Evolutionary conservation across 2,797 vertebrate species (phyloP).

Genomic region (Zenarchopterus dispar): DNA sequence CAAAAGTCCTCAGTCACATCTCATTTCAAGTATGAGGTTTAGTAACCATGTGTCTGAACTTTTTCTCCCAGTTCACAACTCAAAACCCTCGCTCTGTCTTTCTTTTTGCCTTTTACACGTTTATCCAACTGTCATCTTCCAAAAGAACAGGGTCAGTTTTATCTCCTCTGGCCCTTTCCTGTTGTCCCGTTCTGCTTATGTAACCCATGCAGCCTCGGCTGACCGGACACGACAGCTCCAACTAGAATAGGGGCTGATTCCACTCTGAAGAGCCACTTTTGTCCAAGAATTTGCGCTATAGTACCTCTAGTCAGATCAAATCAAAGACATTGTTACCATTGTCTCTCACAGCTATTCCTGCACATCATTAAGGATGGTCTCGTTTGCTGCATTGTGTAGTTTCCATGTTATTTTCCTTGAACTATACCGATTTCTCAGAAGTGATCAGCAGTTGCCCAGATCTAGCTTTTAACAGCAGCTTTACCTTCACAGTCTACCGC

Average conservation of each 20-base stretch:
- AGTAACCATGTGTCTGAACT: conserved; percentile 33
- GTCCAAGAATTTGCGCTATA: conserved; percentile 26
- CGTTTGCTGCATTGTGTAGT: conserved; percentile 17
- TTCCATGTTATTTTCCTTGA: conserved; percentile 43
- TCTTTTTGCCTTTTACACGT: conserved; percentile 17
- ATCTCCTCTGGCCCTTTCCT: conserved; percentile 45
- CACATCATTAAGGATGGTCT: conserved; percentile 1
- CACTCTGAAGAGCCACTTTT: conserved; percentile 29
- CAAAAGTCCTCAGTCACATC: conserved; percentile 56
- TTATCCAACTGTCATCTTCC: conserved; percentile 20
- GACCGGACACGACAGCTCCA: conserved; percentile 56
- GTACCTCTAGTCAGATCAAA: conserved; percentile 22
- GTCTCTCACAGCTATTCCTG: conserved; percentile 11
- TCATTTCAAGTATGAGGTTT: conserved; percentile 48
- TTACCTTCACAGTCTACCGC: conserved; percentile 39
- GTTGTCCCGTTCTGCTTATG: conserved; percentile 51
- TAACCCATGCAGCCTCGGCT: conserved; percentile 57
- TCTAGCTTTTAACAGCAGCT: conserved; percentile 32
- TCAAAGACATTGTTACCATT: conserved; percentile 23
- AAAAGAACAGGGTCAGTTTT: conserved; percentile 35
- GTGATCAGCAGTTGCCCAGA: conserved; percentile 30
- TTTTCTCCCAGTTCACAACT: conserved; percentile 30
- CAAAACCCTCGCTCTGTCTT: conserved; percentile 7
- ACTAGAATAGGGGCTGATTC: conserved; percentile 46
- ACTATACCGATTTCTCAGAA: conserved; percentile 32